Evolutionary conservation across 2,888 invertebrate species (phyloP).

Genomic region (Drosophila paramelanica): DNA sequence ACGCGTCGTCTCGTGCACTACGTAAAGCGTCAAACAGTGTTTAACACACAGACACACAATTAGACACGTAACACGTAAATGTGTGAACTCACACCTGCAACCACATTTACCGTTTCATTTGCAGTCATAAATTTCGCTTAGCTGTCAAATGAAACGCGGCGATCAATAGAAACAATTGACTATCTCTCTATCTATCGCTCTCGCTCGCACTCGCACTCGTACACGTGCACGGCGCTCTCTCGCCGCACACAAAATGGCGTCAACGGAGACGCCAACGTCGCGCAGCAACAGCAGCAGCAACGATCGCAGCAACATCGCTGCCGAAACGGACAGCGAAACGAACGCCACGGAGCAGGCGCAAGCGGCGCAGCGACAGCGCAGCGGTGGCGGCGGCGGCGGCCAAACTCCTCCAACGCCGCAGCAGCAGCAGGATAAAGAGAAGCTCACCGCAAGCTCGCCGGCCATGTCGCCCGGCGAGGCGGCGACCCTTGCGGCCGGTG

Average conservation of each 20-base stretch:
- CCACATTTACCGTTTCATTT: constrained; percentile 6
- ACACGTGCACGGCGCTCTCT: constrained; percentile 4
- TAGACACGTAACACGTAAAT: constrained; percentile 16
- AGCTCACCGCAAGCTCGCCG: constrained; percentile 29
- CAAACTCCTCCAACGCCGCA: constrained; percentile 18
- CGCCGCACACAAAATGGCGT: constrained; percentile 59
- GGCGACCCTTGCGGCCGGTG: constrained; percentile 31
- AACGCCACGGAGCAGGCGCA: constrained; percentile 62
- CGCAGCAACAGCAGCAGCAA: constrained; percentile 35
- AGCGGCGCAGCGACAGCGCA: constrained; percentile 68
- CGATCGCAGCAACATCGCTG: constrained; percentile 29
- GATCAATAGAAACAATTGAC: constrained; percentile 34
- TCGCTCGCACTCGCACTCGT: not conserved
- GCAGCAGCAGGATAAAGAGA: constrained; percentile 37
- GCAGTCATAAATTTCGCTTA: not conserved
- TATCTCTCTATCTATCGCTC: constrained; percentile 13
- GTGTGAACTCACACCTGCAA: constrained; percentile 1
- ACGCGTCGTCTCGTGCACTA: constrained; percentile 39
- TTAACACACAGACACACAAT: constrained; percentile 15
- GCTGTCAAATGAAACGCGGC: constrained; percentile 9
- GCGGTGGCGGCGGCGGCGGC: constrained; percentile 39
- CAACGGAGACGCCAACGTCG: constrained; percentile 52
- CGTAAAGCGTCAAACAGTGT: constrained; percentile 19
- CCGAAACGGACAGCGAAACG: constrained; percentile 47
- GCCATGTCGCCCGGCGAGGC: constrained; percentile 17